These are phyloP conservation scores for Suricata suricatta DNA, from an alignment of 2,113 vertebrate species.

Conservation along the genomic window DNA sequence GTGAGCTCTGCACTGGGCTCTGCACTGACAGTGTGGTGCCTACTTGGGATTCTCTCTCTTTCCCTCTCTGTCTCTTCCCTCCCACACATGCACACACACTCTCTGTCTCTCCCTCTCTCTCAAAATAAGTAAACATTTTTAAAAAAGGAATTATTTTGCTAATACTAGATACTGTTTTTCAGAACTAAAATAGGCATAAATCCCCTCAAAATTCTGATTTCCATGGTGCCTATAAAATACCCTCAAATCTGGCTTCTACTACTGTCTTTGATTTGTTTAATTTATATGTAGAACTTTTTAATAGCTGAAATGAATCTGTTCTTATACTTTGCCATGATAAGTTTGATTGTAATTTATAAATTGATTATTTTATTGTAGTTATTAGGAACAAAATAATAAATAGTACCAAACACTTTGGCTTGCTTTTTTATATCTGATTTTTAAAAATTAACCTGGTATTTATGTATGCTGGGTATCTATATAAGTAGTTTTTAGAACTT, in stretches of 20 bases:
- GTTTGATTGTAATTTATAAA: neutral
- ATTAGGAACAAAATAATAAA: neutral
- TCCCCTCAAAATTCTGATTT: neutral
- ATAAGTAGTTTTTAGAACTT: neutral
- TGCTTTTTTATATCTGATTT: neutral
- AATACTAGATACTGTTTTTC: neutral
- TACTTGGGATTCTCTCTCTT: too few relatives aligned
- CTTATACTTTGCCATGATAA: neutral
- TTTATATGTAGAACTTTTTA: neutral
- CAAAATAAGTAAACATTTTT: too few relatives aligned
- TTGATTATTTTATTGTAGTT: neutral
- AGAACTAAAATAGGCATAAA: neutral
- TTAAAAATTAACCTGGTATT: neutral
- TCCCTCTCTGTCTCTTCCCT: too few relatives aligned
- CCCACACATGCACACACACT: too few relatives aligned
- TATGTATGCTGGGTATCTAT: neutral
- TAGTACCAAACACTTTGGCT: neutral
- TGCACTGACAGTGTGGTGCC: too few relatives aligned
- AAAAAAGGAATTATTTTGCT: neutral
- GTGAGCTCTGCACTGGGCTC: too few relatives aligned
- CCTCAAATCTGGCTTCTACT: neutral
- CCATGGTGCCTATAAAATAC: neutral
- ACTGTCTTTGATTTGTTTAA: neutral
- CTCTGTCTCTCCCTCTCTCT: too few relatives aligned
- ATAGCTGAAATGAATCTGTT: neutral